A percentile compares a stretch with the other conserved stretches of the same genome.
These are phyloP conservation scores for Lophura swinhoii DNA, from an alignment of 2,797 vertebrate species.

Conservation along the genomic window DNA sequence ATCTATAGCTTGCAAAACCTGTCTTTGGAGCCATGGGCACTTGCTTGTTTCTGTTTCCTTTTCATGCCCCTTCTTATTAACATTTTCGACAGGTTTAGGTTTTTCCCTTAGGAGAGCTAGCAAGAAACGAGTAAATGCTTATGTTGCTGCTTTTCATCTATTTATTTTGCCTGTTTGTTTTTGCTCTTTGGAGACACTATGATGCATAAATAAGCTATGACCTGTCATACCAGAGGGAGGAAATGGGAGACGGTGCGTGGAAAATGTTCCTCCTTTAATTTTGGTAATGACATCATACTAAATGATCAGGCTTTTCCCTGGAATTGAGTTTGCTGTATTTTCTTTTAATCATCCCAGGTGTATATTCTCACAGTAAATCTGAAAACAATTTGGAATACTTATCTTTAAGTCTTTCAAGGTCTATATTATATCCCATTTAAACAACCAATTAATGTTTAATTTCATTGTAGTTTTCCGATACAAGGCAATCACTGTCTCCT, in stretches of 20 bases:
- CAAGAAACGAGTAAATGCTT: slow-evolving; percentile 22
- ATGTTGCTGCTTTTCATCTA: background rate
- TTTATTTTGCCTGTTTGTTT: slow-evolving; percentile 49
- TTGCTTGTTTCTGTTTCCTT: background rate
- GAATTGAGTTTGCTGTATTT: background rate
- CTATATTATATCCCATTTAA: slow-evolving; percentile 49
- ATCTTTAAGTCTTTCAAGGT: slow-evolving; percentile 52
- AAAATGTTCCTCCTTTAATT: background rate
- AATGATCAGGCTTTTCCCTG: slow-evolving; percentile 1
- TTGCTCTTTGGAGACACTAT: background rate
- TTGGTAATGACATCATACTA: background rate
- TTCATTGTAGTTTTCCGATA: slow-evolving; percentile 61
- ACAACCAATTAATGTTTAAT: slow-evolving; percentile 71
- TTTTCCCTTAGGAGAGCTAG: background rate
- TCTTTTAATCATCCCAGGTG: background rate
- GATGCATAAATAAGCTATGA: slow-evolving; percentile 35
- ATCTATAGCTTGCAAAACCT: background rate
- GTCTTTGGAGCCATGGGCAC: background rate
- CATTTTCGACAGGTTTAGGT: background rate
- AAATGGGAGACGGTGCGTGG: background rate
- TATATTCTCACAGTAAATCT: background rate
- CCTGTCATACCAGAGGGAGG: background rate
- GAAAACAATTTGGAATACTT: background rate
- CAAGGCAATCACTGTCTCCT: slow-evolving; percentile 57
- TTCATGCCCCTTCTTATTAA: slow-evolving; percentile 5